Percentiles rank a stretch among this genome's conserved stretches.
phyloP scores from a whole-genome alignment of 2,888 invertebrate genomes.

The Aphidius colemani region DNA sequence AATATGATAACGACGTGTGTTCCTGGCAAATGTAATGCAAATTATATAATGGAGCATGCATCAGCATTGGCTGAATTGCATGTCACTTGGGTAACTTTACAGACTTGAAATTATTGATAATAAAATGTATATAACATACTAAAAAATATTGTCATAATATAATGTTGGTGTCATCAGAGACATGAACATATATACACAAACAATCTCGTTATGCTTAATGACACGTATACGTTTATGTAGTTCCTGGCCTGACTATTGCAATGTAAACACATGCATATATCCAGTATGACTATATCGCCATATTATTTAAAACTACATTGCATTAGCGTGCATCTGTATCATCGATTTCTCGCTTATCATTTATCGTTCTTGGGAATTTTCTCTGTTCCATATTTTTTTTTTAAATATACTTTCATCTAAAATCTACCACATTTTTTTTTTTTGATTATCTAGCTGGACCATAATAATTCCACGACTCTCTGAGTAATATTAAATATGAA shows the following conservation, averaged over 20 bases:
- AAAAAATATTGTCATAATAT: conserved; percentile 36
- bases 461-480: too few relatives aligned
- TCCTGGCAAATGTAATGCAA: conserved; percentile 25
- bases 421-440: background rate
- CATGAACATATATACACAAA: conserved; percentile 29
- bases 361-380: conserved; percentile 34
- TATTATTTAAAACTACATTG: conserved; percentile 20
- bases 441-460: conserved; percentile 9
- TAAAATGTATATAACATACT: conserved; percentile 30
- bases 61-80: conserved; percentile 29
- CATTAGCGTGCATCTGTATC: conserved; percentile 50
- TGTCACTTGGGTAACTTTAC: conserved; percentile 34
- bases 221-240: conserved; percentile 11
- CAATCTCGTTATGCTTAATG: conserved; percentile 39
- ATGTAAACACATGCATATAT: too few relatives aligned
- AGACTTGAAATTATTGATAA: conserved; percentile 37
- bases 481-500: too few relatives aligned
- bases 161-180: conserved; percentile 29
- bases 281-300: background rate
- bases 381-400: background rate
- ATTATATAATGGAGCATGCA: conserved; percentile 32
- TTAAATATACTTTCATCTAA: too few relatives aligned
- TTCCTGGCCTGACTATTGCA: too few relatives aligned
- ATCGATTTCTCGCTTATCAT: conserved; percentile 54
- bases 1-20: background rate